Evolutionary conservation across 30 jellyfish, hydroid and myxozoan genomes (phyloP).

Genomic region (Hydractinia symbiolongicarpus): DNA sequence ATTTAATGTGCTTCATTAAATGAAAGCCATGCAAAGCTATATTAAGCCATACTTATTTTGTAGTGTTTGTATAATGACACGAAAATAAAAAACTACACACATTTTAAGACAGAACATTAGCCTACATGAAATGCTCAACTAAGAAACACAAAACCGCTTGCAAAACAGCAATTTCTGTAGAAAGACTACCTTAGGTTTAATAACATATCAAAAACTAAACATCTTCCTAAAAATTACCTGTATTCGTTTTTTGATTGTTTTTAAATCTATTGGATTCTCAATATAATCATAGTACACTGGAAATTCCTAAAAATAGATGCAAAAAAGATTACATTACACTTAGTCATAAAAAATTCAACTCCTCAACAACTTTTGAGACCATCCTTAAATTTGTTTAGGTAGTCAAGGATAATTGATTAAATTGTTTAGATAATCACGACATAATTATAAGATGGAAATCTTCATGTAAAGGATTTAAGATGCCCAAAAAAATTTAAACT

Average conservation of each 20-base stretch:
- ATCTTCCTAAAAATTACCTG: not conserved
- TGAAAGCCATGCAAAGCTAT: too few species aligned
- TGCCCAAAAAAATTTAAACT: too few species aligned
- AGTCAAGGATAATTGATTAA: too few species aligned
- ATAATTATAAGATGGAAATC: too few species aligned
- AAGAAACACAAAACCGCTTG: not conserved
- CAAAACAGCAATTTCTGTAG: not conserved
- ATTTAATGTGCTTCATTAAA: too few species aligned
- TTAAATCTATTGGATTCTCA: slow-evolving; percentile 74
- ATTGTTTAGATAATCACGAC: too few species aligned
- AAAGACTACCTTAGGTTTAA: not conserved
- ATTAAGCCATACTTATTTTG: too few species aligned
- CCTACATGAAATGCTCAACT: not conserved
- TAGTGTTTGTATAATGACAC: too few species aligned
- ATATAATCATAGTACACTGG: slow-evolving; percentile 85
- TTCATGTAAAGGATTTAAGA: too few species aligned
- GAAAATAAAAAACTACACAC: not conserved
- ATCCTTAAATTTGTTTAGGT: too few species aligned
- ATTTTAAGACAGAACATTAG: not conserved
- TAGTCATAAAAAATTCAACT: not conserved
- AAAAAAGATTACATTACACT: not conserved
- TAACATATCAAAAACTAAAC: not conserved
- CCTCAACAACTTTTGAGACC: too few species aligned
- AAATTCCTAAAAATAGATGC: slow-evolving; percentile 43
- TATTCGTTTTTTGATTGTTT: slow-evolving; percentile 46